phyloP scores from a whole-genome alignment of 2,797 vertebrate species.

The Tapera naevia region DNA sequence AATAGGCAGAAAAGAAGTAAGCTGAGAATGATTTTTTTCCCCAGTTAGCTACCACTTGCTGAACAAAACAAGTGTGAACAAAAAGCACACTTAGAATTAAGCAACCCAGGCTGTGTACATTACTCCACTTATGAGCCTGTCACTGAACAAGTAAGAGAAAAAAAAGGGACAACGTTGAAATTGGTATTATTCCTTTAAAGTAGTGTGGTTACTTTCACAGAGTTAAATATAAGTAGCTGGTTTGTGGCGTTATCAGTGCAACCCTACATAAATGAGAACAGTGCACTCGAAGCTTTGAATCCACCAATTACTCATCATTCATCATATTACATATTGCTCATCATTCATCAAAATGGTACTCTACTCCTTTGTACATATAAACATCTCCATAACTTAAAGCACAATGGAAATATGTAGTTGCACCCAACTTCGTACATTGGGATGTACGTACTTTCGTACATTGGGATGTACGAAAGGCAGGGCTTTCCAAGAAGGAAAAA shows the following conservation, averaged over 20 bases:
- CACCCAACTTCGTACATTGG: too few species aligned
- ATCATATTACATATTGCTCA: too few species aligned
- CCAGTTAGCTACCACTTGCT: not conserved
- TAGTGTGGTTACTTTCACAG: not conserved
- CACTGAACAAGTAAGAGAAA: not conserved
- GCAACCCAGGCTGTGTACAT: not conserved
- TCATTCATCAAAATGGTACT: not conserved
- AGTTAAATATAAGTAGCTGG: not conserved
- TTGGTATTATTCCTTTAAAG: not conserved
- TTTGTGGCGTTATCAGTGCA: not conserved
- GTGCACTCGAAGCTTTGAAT: not conserved
- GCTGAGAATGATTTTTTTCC: not conserved
- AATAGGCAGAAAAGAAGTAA: not conserved
- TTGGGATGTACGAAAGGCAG: not conserved
- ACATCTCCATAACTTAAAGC: not conserved
- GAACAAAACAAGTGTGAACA: not conserved
- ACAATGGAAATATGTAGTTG: not conserved
- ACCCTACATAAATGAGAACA: not conserved
- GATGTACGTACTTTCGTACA: too few species aligned
- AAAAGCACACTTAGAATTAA: not conserved
- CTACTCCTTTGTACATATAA: not conserved
- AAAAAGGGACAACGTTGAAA: not conserved
- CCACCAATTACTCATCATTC: not conserved
- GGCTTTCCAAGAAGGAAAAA: not conserved
- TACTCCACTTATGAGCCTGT: not conserved